These are phyloP conservation scores for Chaenocephalus aceratus DNA, from an alignment of 2,113 vertebrate species.

Conservation along the genomic window DNA sequence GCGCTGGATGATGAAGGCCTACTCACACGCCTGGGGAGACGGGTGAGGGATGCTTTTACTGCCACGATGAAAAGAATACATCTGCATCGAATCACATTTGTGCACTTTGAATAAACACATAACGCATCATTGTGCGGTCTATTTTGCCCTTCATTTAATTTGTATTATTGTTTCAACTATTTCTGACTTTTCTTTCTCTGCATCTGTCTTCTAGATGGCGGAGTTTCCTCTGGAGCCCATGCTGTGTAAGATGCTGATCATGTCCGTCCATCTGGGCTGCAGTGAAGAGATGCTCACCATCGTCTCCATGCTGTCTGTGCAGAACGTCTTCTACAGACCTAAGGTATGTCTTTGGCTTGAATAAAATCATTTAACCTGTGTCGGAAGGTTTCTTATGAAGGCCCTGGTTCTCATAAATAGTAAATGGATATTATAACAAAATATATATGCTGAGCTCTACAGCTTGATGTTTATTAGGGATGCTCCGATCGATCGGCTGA, in stretches of 20 bases:
- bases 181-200: neutral
- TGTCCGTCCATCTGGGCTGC: constrained; percentile 98
- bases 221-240: constrained; percentile 98
- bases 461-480: too few species aligned
- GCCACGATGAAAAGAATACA: neutral
- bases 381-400: too few species aligned
- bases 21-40: constrained; percentile 93
- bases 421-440: too few species aligned
- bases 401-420: too few species aligned
- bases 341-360: constrained; percentile 84
- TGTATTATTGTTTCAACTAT: neutral
- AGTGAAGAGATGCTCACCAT: constrained; percentile 99
- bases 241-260: constrained; percentile 99
- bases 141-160: neutral
- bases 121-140: neutral
- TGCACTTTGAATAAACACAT: neutral
- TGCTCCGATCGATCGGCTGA: too few species aligned
- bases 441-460: too few species aligned
- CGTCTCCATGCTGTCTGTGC: constrained; percentile 97
- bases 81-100: neutral
- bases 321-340: constrained; percentile 98
- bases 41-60: constrained; percentile 82
- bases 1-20: constrained; percentile 96
- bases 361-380: too few species aligned
- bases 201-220: constrained; percentile 85